Base-by-base conservation (phyloP, 2,113 vertebrate genomes). In the Siniperca knerii region DNA sequence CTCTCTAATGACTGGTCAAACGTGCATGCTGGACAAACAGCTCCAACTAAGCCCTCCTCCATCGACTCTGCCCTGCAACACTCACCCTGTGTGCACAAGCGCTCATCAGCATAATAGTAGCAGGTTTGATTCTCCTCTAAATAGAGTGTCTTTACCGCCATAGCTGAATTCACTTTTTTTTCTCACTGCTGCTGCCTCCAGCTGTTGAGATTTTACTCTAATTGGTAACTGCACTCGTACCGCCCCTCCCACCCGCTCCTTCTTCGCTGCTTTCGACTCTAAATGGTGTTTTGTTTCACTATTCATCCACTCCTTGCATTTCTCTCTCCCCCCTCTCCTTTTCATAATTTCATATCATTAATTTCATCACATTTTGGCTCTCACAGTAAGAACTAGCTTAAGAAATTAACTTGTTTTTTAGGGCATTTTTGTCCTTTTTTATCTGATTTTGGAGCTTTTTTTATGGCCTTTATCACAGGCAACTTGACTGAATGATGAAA, bases 1-100 rank as follows among this genome's bases (percentile, higher is more conserved):
- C 85, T 75, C 80, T 74, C 75, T 92, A 90, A 94, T 91, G 89
- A 86, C 79, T 48, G 88, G 93, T 89, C 91, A 87, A 85, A 88
- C 44, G 40, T 21, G 42, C 74, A 77, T 20, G 33, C 83, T 8
- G 73, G 85, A 92, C 84, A 90, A 84, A 86, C 81, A 2, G 69
- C 76, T 85, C 85, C 64, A 80, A 83, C 86, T 87, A 84, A 76
- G 71, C 73, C 85, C 25, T 60, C 87, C 79, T 87, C 77, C 87
- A 67, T 75, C 2, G 50, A 86, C 88, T 83, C 21, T 83, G 84
- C 84, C 86, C 88, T 70, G 82, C 83, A 81, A 86, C 81, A 29
- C 55, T 87, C 71, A 64, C 23, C 73, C 79, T 80, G n/a, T 33
- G 29, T 65, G 54, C 4, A n/a, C 23, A 10, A 21, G 15, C 2